Conservation (phyloP, 2,797 vertebrate species). For the Propithecus deckenii region DNA sequence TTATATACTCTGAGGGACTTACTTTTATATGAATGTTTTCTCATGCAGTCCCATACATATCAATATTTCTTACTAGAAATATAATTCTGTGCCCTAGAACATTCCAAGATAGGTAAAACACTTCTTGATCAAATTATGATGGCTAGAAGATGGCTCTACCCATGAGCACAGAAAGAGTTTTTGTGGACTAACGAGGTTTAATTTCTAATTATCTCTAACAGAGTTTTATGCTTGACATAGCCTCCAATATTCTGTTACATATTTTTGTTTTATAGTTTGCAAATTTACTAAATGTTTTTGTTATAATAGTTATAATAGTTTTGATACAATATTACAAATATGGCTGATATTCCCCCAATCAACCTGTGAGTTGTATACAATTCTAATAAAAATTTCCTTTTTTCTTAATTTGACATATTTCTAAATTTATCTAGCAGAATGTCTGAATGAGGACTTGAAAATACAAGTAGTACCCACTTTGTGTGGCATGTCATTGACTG, state of each 20-base stretch:
- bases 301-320: no score
- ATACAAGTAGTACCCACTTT: neutral
- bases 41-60: neutral
- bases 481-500: neutral
- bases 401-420: neutral
- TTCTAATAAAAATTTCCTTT: neutral
- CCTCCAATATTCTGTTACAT: neutral
- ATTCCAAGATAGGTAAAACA: neutral
- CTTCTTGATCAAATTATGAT: conserved; percentile 4
- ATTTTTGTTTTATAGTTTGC: conserved; percentile 1
- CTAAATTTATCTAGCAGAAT: neutral
- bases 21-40: conserved; percentile 12
- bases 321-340: neutral
- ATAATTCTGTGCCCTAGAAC: neutral
- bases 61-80: neutral
- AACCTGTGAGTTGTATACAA: neutral
- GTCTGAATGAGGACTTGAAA: neutral
- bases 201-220: neutral
- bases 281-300: neutral
- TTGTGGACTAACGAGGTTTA: neutral
- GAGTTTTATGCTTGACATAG: neutral
- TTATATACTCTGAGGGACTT: neutral
- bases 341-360: neutral
- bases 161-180: neutral
- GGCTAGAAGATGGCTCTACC: neutral